These are phyloP conservation scores for Emydoidea blandingii DNA, from an alignment of 2,797 vertebrate species.

Conservation along the genomic window DNA sequence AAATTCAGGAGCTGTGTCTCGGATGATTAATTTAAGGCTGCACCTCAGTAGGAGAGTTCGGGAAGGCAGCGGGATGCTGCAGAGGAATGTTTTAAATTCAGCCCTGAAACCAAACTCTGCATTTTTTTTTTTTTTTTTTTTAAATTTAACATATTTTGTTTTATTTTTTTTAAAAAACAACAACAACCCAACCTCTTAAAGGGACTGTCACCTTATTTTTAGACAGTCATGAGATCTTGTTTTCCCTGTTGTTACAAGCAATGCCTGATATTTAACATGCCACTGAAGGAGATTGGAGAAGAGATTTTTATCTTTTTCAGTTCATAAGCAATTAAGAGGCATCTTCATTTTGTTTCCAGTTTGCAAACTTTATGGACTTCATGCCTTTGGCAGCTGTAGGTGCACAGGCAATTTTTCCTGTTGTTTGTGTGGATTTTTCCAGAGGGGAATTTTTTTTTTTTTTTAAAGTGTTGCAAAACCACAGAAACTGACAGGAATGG, in stretches of 20 bases:
- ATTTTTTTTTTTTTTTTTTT: no score
- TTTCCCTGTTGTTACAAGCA: slow-evolving; percentile 54
- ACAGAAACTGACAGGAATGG: slow-evolving; percentile 63
- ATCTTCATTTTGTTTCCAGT: slow-evolving; percentile 48
- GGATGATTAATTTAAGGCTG: neutral
- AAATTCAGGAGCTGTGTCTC: fast-evolving
- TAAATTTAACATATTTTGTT: neutral
- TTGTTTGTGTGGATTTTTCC: slow-evolving; percentile 76
- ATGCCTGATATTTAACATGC: slow-evolving; percentile 8
- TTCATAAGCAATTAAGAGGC: slow-evolving; percentile 45
- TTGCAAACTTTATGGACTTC: slow-evolving; percentile 65
- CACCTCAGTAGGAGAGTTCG: fast-evolving
- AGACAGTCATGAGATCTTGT: neutral
- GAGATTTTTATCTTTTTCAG: slow-evolving; percentile 17
- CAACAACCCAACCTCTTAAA: neutral
- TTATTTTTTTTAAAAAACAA: neutral
- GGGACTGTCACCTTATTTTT: neutral
- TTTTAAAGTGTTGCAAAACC: slow-evolving; percentile 58
- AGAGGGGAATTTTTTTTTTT: slow-evolving; percentile 57
- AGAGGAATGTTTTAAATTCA: neutral
- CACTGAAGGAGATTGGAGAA: neutral
- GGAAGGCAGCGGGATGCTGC: neutral
- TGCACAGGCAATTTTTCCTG: slow-evolving; percentile 70
- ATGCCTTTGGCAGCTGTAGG: slow-evolving; percentile 61
- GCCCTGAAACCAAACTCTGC: fast-evolving